Base-by-base conservation (phyloP, 2,888 invertebrate species). In the Arctia plantaginis region DNA sequence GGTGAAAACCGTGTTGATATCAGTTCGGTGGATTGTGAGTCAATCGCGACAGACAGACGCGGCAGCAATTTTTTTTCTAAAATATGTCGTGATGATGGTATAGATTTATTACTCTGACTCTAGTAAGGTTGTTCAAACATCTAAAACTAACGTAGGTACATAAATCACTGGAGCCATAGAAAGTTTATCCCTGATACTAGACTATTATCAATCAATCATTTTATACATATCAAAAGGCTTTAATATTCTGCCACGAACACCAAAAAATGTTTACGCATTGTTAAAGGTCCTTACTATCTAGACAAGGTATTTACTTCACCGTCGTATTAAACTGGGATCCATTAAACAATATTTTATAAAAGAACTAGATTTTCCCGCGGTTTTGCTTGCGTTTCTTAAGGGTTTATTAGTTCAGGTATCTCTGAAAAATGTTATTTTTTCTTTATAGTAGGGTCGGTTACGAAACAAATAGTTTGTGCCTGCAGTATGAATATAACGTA, bases 231-330 rank as follows among this genome's bases (percentile, higher is more conserved):
- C 55, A 55, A 27, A 55, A 27, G 12, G 13, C n/a, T 55, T n/a
- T 13, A 27, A n/a, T n/a, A 55, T 51, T n/a, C 23, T 51, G 23
- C 51, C 3, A 10, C n/a, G 55, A 55, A 55, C 10, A n/a, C n/a
- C 55, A 55, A 55, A 55, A 55, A 55, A 55, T 10, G 55, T 55
- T 55, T n/a, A 55, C n/a, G 55, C 55, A n/a, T 55, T 55, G 55
- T n/a, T 55, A 55, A 55, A 55, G 51, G 51, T 23, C 51, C 51
- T 55, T 55, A 55, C n/a, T 23, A n/a, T n/a, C n/a, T 55, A 55
- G 13, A 55, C 55, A 55, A 27, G n/a, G 51, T 10, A 55, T 55
- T 55, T 55, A 55, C n/a, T 55, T n/a, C 7, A 51, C 23, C 23
- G 23, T 55, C 8, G 23, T 55, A 10, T 55, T 23, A 51, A 51